A percentile compares a stretch with the other conserved stretches of the same genome.
Conservation (phyloP, 2,113 vertebrate species). For the Cavia porcellus region DNA sequence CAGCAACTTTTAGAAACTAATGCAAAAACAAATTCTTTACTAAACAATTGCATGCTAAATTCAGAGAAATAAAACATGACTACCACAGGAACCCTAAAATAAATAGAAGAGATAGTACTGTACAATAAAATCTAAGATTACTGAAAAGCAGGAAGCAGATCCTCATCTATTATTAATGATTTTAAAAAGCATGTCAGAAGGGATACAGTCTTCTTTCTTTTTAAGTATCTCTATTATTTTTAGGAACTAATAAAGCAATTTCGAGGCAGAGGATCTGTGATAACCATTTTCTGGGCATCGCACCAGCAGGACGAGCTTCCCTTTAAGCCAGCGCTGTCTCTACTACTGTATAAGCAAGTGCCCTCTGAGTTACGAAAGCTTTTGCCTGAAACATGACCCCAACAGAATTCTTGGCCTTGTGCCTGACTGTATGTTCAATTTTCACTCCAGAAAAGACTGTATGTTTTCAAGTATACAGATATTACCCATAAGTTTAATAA, state of each 20-base stretch:
- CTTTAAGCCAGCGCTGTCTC: background rate
- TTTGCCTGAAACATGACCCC: background rate
- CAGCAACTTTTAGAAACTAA: background rate
- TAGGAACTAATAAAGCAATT: background rate
- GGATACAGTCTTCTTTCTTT: background rate
- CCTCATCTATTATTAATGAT: background rate
- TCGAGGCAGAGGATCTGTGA: constrained; percentile 11
- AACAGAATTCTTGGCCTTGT: background rate
- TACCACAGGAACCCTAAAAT: background rate
- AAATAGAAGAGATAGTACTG: background rate
- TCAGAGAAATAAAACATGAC: background rate
- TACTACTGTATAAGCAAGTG: background rate
- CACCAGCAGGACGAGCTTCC: background rate
- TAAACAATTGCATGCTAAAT: background rate
- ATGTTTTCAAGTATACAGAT: constrained; percentile 9
- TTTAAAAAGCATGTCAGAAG: background rate
- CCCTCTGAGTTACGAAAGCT: background rate
- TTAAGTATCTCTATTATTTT: background rate
- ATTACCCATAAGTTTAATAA: background rate
- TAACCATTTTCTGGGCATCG: background rate
- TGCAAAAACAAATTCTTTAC: background rate
- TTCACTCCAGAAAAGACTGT: background rate
- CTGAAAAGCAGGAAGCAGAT: background rate
- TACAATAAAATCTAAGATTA: background rate
- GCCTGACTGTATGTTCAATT: background rate